Evolutionary conservation across 1,140 invertebrate genomes (phyloP).

Genomic region (Drosophila ananassae): DNA sequence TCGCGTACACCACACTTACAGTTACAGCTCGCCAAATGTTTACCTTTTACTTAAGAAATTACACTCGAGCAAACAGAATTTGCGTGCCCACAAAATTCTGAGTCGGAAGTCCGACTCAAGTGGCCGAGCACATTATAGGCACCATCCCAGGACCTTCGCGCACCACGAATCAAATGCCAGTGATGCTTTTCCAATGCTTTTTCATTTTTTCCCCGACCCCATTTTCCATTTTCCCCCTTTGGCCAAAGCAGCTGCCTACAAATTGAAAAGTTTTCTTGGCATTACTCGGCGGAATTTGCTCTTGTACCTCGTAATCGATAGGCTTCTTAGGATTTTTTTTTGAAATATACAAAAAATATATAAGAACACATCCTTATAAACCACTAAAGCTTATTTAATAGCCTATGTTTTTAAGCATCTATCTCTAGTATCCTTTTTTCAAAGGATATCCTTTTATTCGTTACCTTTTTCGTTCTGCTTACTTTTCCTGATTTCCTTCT

Average conservation of each 20-base stretch:
- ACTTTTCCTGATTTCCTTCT: conserved; percentile 30
- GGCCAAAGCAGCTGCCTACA: conserved; percentile 38
- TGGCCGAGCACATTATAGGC: conserved; percentile 69
- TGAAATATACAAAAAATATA: too few relatives aligned
- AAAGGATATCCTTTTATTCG: not conserved
- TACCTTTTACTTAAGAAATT: conserved; percentile 84
- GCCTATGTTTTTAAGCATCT: too few relatives aligned
- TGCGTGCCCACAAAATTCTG: conserved; percentile 53
- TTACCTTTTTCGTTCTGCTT: too few relatives aligned
- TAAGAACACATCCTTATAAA: not conserved
- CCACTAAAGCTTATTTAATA: too few relatives aligned
- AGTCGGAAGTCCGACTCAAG: conserved; percentile 67
- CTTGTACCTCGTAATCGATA: not conserved
- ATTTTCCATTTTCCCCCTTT: not conserved
- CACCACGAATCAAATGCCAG: conserved; percentile 61
- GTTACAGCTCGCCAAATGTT: conserved; percentile 75
- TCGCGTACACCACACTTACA: conserved; percentile 58
- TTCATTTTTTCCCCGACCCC: not conserved
- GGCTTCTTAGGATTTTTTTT: not conserved
- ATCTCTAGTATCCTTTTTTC: not conserved
- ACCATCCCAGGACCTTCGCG: not conserved
- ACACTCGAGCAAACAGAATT: conserved; percentile 81
- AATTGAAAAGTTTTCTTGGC: conserved; percentile 77
- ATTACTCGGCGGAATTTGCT: conserved; percentile 39
- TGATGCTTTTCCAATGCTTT: conserved; percentile 35